These are phyloP conservation scores for Macroramphosus scolopax DNA, from an alignment of 2,797 vertebrate genomes.

Conservation along the genomic window DNA sequence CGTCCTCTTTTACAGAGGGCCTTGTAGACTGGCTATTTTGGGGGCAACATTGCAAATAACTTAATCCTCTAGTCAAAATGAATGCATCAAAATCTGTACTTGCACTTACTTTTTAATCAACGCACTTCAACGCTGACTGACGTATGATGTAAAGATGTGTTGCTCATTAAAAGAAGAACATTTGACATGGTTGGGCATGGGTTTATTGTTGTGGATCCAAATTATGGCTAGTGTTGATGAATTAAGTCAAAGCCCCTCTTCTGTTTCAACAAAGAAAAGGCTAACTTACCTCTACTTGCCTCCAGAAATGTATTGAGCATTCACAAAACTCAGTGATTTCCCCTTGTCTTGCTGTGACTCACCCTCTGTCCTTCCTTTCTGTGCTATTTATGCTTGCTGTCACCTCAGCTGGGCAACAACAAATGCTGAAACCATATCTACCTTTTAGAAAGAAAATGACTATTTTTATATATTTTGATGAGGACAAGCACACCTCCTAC, in stretches of 20 bases:
- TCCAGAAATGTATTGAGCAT: conserved; percentile 31
- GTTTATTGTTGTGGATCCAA: conserved; percentile 68
- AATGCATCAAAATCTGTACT: conserved; percentile 83
- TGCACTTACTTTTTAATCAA: conserved; percentile 82
- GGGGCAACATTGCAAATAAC: conserved; percentile 71
- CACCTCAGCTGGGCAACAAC: conserved; percentile 50
- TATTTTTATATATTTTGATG: conserved; percentile 81
- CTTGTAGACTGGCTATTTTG: conserved; percentile 75
- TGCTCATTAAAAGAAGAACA: conserved; percentile 76
- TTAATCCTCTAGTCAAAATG: conserved; percentile 75
- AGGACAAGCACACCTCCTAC: conserved; percentile 80
- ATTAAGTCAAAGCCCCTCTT: conserved; percentile 43
- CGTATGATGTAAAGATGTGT: conserved; percentile 76
- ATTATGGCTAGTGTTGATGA: conserved; percentile 57
- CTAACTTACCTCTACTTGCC: conserved; percentile 24
- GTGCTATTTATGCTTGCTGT: conserved; percentile 64
- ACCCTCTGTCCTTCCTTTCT: conserved; percentile 50
- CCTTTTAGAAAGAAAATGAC: conserved; percentile 74
- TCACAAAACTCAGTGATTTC: conserved; percentile 42
- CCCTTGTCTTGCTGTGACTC: conserved; percentile 57
- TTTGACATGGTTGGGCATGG: conserved; percentile 76
- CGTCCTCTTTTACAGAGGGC: conserved; percentile 69
- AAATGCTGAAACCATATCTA: conserved; percentile 64
- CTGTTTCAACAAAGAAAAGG: conserved; percentile 35
- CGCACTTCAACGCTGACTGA: conserved; percentile 82